Percentiles rank a stretch among this genome's conserved stretches.
Evolutionary conservation across 2,888 invertebrate species (phyloP).

Genomic region (Meiosimyza platycephala): DNA sequence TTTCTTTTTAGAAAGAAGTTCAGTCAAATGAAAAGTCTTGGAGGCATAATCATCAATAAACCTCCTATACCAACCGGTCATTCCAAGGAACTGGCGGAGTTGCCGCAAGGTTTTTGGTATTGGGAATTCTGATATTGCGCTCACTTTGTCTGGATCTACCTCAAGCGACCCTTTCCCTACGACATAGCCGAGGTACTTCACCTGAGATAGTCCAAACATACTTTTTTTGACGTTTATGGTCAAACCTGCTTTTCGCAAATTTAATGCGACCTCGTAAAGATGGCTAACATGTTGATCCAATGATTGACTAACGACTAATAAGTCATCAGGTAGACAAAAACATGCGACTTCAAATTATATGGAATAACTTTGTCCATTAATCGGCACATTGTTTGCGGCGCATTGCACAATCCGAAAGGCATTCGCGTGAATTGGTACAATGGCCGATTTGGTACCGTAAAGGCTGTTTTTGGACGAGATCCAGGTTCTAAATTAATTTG

Average conservation of each 20-base stretch:
- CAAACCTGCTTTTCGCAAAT: not conserved
- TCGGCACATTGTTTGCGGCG: conserved; percentile 25
- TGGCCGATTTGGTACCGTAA: conserved; percentile 18
- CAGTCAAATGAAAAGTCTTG: too few relatives aligned
- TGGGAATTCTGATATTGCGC: too few relatives aligned
- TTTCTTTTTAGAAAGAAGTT: too few relatives aligned
- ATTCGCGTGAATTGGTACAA: conserved; percentile 18
- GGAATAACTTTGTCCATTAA: conserved; percentile 30
- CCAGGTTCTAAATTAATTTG: conserved; percentile 1
- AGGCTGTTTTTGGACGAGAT: conserved; percentile 6
- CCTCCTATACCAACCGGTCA: too few relatives aligned
- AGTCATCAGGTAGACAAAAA: conserved; percentile 20
- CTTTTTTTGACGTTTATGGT: not conserved
- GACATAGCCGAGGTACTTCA: not conserved
- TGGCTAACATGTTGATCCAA: not conserved
- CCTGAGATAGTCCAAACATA: not conserved
- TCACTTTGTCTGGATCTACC: too few relatives aligned
- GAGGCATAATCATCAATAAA: too few relatives aligned
- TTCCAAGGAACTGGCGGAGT: too few relatives aligned
- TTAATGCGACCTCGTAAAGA: not conserved
- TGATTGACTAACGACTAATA: not conserved
- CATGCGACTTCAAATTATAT: not conserved
- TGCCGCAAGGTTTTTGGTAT: too few relatives aligned
- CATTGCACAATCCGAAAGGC: conserved; percentile 18
- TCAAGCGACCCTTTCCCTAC: too few relatives aligned